phyloP scores from a whole-genome alignment of 1,140 invertebrate genomes.

The Pseudomyrmex concolor region DNA sequence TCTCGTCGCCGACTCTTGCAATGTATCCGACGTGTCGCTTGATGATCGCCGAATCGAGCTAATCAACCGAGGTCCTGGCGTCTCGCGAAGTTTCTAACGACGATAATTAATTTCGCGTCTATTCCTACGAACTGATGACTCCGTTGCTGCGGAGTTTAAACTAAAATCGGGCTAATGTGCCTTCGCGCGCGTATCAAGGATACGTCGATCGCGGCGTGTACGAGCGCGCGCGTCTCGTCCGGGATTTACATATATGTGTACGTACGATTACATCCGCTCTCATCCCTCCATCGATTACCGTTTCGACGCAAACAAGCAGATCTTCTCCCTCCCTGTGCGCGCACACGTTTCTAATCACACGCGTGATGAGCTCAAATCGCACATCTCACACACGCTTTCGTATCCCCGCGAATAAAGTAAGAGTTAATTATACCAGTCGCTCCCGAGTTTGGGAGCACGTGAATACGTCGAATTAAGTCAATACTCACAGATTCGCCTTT shows the following conservation, averaged over 20 bases:
- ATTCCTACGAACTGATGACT: not conserved
- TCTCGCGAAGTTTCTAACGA: not conserved
- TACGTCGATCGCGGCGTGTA: not conserved
- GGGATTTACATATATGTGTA: no score
- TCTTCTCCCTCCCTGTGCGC: not conserved
- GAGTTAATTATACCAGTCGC: conserved; percentile 7
- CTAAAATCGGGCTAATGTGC: not conserved
- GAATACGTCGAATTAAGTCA: conserved; percentile 71
- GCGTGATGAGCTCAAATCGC: not conserved
- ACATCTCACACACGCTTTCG: conserved; percentile 15
- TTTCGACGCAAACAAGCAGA: conserved; percentile 7
- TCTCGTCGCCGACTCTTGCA: no score
- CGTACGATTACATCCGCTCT: not conserved
- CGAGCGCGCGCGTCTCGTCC: not conserved
- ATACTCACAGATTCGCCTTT: conserved; percentile 94
- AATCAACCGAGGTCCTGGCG: not conserved
- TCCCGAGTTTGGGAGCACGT: conserved; percentile 53
- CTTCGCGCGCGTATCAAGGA: not conserved
- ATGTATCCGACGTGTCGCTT: not conserved
- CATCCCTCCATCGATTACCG: conserved; percentile 7
- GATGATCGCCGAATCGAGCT: not conserved
- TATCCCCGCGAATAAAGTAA: conserved; percentile 17
- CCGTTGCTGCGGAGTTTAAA: conserved; percentile 5
- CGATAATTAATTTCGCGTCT: conserved; percentile 43
- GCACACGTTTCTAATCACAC: not conserved